phyloP scores from a whole-genome alignment of 2,797 vertebrate species.

The Danio aesculapii region DNA sequence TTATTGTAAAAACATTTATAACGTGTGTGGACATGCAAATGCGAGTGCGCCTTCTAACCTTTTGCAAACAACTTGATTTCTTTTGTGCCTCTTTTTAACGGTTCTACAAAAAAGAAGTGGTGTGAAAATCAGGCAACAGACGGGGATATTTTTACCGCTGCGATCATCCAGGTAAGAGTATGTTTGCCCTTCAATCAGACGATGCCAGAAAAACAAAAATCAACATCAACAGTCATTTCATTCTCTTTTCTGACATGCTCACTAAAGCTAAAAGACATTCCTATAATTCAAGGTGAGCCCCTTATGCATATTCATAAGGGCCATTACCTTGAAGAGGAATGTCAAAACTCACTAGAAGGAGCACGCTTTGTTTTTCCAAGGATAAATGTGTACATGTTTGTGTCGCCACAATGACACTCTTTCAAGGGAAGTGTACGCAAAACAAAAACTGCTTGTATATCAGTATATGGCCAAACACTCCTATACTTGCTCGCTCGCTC shows the following conservation, averaged over 20 bases:
- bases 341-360: constrained; percentile 56
- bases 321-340: constrained; percentile 58
- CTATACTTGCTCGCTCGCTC: constrained; percentile 7
- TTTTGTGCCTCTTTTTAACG: neutral
- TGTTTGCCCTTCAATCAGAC: constrained; percentile 55
- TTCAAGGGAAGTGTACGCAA: constrained; percentile 51
- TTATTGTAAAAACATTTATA: constrained; percentile 58
- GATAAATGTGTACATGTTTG: constrained; percentile 51
- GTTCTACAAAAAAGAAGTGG: neutral
- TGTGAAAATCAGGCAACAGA: constrained; percentile 35
- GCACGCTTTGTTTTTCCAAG: constrained; percentile 55
- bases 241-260: constrained; percentile 40
- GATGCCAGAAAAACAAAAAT: constrained; percentile 52
- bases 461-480: constrained; percentile 27
- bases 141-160: constrained; percentile 10
- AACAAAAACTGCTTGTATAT: constrained; percentile 37
- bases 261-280: constrained; percentile 49
- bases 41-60: constrained; percentile 4
- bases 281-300: constrained; percentile 62
- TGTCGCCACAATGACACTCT: constrained; percentile 52
- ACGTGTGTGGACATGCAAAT: constrained; percentile 33
- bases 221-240: constrained; percentile 53
- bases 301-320: constrained; percentile 59
- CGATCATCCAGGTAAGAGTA: constrained; percentile 42
- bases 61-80: neutral